These are phyloP conservation scores for Herminia tarsipennalis DNA, from an alignment of 2,888 invertebrate species.

Conservation along the genomic window DNA sequence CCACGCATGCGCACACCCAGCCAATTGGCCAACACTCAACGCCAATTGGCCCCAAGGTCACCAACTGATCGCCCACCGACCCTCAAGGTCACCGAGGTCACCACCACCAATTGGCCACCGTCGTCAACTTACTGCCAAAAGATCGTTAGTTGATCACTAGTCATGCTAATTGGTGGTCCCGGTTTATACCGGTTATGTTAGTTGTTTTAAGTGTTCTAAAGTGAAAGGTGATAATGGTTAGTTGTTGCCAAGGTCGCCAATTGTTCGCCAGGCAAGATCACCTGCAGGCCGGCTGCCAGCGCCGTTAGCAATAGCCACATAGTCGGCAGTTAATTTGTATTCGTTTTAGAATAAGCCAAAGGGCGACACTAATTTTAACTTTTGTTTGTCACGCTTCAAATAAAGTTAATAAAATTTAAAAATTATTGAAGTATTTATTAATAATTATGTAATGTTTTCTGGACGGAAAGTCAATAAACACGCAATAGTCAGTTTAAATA, in stretches of 20 bases:
- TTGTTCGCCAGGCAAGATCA: conserved; percentile 40
- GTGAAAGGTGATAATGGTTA: no score
- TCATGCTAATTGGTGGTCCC: conserved; percentile 49
- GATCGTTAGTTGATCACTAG: conserved; percentile 51
- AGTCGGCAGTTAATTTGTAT: conserved; percentile 82
- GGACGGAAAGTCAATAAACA: conserved; percentile 85
- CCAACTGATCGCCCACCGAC: conserved; percentile 41
- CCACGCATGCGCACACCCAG: conserved; percentile 18
- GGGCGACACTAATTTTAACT: conserved; percentile 73
- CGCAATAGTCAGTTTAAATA: conserved; percentile 85
- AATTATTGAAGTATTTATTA: conserved; percentile 68
- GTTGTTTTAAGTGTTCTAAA: conserved; percentile 44
- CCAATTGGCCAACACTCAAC: conserved; percentile 36
- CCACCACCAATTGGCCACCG: conserved; percentile 40
- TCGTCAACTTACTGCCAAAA: conserved; percentile 54
- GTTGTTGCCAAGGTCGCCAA: conserved; percentile 36
- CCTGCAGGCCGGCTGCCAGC: conserved; percentile 57
- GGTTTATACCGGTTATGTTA: conserved; percentile 36
- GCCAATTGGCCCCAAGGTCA: conserved; percentile 47
- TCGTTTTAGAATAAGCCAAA: conserved; percentile 84
- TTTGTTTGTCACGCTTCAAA: conserved; percentile 79
- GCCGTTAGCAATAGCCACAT: conserved; percentile 84
- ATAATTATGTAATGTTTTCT: conserved; percentile 74
- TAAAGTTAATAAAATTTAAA: conserved; percentile 72
- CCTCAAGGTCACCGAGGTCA: conserved; percentile 31